A percentile compares a stretch with the other conserved stretches of the same genome.
Evolutionary conservation across 2,113 vertebrate genomes (phyloP).

Genomic region (Tonatia bakeri): DNA sequence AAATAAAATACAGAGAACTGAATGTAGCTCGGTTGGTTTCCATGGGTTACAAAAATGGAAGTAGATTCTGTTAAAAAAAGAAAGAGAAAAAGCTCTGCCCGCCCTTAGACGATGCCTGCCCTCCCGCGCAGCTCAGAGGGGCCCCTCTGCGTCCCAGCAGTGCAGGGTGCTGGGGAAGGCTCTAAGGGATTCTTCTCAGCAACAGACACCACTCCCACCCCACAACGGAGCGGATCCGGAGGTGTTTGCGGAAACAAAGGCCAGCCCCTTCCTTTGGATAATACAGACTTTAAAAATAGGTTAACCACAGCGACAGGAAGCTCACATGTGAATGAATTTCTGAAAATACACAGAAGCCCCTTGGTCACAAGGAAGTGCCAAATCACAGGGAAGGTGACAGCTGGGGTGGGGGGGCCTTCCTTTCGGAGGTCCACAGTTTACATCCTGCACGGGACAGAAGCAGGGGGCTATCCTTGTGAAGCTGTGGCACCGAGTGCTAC

Average conservation of each 20-base stretch:
- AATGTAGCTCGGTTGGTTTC: neutral
- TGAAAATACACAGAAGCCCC: neutral
- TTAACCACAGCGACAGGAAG: neutral
- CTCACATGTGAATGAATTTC: neutral
- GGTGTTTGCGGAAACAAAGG: neutral
- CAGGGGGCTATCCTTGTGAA: neutral
- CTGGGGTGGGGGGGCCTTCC: neutral
- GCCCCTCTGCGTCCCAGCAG: neutral
- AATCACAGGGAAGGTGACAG: neutral
- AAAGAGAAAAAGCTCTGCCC: neutral
- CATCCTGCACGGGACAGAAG: neutral
- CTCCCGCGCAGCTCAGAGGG: rapidly evolving
- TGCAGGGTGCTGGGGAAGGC: neutral
- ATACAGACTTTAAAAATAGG: neutral
- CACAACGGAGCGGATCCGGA: neutral
- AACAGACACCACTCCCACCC: neutral
- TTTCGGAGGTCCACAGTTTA: too few species aligned
- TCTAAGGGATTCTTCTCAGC: neutral
- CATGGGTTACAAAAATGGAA: conserved; percentile 8
- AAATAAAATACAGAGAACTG: neutral
- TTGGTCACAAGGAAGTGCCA: neutral
- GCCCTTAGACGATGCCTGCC: neutral
- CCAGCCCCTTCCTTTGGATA: neutral
- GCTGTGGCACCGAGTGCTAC: neutral
- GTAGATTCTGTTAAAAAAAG: neutral